Conservation (phyloP, 2,888 invertebrate genomes). For the Kryphioiulus occultus region DNA sequence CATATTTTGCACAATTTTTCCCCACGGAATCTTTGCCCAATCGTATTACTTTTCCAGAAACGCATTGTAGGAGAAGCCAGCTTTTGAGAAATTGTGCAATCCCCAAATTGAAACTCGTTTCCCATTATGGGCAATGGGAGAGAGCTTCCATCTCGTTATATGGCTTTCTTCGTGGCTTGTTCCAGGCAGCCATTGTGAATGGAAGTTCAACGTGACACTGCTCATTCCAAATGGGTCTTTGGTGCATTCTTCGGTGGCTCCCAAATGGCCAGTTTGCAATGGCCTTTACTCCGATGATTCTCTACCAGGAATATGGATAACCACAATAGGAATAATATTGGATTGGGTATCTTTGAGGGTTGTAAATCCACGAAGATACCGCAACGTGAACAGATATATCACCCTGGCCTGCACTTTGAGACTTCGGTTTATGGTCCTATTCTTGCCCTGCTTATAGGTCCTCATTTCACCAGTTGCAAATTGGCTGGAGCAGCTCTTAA, state of each 20-base stretch:
- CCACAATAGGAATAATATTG: not conserved
- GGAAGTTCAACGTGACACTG: not conserved
- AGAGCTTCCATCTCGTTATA: not conserved
- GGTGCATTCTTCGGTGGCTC: not conserved
- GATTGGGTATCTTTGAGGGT: not conserved
- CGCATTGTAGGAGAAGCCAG: not conserved
- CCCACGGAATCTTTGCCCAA: not conserved
- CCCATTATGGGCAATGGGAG: not conserved
- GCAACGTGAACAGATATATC: not conserved
- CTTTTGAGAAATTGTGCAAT: not conserved
- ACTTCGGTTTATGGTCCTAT: not conserved
- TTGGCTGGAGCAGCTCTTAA: too few relatives aligned
- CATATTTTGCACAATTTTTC: not conserved
- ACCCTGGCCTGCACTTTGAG: not conserved
- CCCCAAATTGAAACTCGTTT: not conserved
- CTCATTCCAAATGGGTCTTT: not conserved
- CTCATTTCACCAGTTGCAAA: too few relatives aligned
- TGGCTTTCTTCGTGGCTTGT: not conserved
- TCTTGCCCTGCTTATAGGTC: not conserved
- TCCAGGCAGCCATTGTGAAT: not conserved
- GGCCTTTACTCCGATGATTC: not conserved
- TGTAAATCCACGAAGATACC: not conserved
- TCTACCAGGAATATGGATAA: not conserved
- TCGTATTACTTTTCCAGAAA: not conserved
- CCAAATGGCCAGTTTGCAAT: conserved; percentile 8